These are phyloP conservation scores for Tolmerus cingulatus DNA, from an alignment of 2,888 invertebrate species.

Conservation along the genomic window DNA sequence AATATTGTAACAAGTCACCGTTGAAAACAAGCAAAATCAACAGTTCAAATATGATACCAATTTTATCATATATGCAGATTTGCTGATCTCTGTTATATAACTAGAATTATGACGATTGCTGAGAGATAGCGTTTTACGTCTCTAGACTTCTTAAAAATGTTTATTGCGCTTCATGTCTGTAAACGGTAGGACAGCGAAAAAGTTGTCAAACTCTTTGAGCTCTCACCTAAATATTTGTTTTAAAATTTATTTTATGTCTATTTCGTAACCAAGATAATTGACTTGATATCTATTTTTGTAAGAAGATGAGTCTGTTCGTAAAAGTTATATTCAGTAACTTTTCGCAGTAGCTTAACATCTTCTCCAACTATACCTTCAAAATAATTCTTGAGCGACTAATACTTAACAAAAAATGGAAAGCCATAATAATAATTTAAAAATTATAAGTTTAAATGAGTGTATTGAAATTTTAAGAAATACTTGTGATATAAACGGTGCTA, in stretches of 20 bases:
- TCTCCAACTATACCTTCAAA: neutral
- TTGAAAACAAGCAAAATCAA: neutral
- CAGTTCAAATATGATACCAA: neutral
- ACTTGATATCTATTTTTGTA: neutral
- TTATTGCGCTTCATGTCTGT: neutral
- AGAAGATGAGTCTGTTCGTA: neutral
- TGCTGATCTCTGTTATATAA: neutral
- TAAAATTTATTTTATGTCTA: neutral
- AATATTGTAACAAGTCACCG: neutral
- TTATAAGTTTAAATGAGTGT: conserved; percentile 5
- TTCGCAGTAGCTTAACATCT: neutral
- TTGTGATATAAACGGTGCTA: neutral
- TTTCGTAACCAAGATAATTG: neutral
- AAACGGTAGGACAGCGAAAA: neutral
- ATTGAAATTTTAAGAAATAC: neutral
- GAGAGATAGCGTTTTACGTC: neutral
- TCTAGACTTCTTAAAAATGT: neutral
- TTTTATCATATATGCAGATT: neutral
- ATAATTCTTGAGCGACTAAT: too few species aligned
- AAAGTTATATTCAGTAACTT: neutral
- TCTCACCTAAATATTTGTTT: neutral
- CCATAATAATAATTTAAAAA: neutral
- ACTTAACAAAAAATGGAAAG: neutral
- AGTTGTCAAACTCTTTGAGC: neutral
- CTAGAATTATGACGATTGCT: neutral